These are phyloP conservation scores for Lophotriccus pileatus DNA, from an alignment of 2,797 vertebrate genomes.

Conservation along the genomic window DNA sequence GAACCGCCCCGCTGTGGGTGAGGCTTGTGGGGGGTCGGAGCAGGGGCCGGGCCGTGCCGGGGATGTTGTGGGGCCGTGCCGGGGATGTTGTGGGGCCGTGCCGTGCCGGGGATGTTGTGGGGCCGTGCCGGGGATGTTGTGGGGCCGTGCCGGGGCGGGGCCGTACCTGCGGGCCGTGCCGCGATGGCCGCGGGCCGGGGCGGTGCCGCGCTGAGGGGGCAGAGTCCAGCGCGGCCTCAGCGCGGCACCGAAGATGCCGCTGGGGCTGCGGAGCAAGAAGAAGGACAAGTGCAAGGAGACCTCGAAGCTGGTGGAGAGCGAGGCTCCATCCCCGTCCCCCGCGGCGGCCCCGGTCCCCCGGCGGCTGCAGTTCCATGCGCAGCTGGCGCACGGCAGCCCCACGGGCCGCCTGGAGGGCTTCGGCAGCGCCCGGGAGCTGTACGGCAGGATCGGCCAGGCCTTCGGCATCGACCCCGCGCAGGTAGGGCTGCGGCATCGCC, in stretches of 20 bases:
- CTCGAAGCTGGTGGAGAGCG: constrained; percentile 83
- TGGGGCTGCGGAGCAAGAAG: constrained; percentile 81
- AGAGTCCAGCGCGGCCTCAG: background rate
- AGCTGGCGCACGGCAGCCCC: constrained; percentile 95
- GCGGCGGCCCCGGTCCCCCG: background rate
- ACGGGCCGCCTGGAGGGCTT: constrained; percentile 92
- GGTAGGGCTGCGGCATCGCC: background rate
- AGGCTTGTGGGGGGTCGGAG: no score
- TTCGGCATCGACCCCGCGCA: constrained; percentile 77
- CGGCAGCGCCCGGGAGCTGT: constrained; percentile 87
- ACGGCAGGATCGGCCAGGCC: constrained; percentile 76
- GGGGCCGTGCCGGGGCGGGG: background rate
- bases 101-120: background rate
- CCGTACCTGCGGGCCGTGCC: background rate
- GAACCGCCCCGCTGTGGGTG: no score
- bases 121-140: no score
- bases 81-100: no score
- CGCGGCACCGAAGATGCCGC: constrained; percentile 78
- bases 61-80: no score
- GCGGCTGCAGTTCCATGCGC: constrained; percentile 89
- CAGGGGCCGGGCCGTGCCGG: no score
- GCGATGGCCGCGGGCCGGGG: background rate
- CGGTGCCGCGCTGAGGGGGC: background rate
- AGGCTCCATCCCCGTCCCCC: constrained; percentile 56
- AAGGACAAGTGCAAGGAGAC: constrained; percentile 80